A percentile compares a stretch with the other conserved stretches of the same genome.
phyloP scores from a whole-genome alignment of 2,888 invertebrate species.

The Drosophila barbarae region DNA sequence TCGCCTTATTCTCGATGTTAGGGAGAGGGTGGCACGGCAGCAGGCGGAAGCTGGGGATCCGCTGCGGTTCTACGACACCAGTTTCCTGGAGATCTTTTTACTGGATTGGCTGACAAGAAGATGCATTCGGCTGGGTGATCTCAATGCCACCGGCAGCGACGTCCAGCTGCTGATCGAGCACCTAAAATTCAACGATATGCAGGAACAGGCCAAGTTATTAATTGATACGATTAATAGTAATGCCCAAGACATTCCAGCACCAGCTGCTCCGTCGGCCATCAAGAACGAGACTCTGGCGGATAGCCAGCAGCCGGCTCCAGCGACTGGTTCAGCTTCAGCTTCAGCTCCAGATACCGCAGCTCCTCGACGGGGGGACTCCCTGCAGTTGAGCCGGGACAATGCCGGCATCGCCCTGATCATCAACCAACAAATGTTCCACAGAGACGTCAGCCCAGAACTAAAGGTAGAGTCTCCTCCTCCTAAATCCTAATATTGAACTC shows the following conservation, averaged over 20 bases:
- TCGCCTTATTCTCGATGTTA: constrained; percentile 59
- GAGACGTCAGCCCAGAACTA: constrained; percentile 56
- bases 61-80: constrained; percentile 69
- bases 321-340: neutral
- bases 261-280: neutral
- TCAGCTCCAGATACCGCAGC: neutral
- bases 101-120: constrained; percentile 75
- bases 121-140: constrained; percentile 64
- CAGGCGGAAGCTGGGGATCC: constrained; percentile 41
- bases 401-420: constrained; percentile 77
- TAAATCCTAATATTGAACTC: too few species aligned
- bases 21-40: constrained; percentile 46
- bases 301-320: neutral
- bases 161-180: constrained; percentile 68
- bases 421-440: constrained; percentile 74
- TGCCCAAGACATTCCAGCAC: constrained; percentile 9
- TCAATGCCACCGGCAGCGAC: constrained; percentile 59
- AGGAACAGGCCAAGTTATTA: constrained; percentile 60
- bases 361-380: constrained; percentile 34
- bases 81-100: constrained; percentile 75
- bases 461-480: constrained; percentile 44
- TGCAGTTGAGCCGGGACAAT: constrained; percentile 55
- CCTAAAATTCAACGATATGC: constrained; percentile 72
- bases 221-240: constrained; percentile 59
- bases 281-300: constrained; percentile 1